Conservation (phyloP, 2,797 vertebrate genomes). For the Meriones psammophilus region DNA sequence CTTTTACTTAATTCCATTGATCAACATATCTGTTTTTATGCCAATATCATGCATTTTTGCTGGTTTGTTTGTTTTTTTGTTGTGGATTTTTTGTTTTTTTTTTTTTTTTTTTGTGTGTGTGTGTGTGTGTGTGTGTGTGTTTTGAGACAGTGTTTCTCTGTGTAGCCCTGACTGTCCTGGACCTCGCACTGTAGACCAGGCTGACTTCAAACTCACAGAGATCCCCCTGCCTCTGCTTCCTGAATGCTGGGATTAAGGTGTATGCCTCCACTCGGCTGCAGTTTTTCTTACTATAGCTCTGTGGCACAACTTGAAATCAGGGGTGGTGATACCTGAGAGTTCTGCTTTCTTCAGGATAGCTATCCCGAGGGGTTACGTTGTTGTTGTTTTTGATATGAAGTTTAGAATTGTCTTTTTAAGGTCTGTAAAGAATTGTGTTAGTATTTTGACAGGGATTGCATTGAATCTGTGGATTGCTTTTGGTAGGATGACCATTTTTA, state of each 20-base stretch:
- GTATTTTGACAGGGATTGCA: neutral
- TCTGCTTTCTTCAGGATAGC: too few species aligned
- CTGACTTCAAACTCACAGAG: neutral
- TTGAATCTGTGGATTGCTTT: neutral
- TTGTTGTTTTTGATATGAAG: neutral
- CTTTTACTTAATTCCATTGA: neutral
- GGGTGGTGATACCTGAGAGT: neutral
- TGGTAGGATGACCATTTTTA: neutral
- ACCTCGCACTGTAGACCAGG: neutral
- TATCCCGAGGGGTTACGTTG: too few species aligned
- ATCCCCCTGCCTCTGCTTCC: neutral
- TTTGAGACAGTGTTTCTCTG: neutral
- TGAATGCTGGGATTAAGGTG: neutral
- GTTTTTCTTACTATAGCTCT: neutral
- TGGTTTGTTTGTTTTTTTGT: neutral
- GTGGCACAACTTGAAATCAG: neutral
- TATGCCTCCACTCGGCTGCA: neutral
- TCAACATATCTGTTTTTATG: neutral
- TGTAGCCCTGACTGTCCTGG: neutral
- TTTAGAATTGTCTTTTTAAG: neutral
- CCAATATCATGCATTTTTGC: neutral
- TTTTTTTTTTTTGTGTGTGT: too few species aligned
- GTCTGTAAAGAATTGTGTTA: neutral
- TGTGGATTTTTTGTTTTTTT: too few species aligned
- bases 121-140: neutral